Base-by-base conservation (phyloP, 2,797 vertebrate species). In the Ataeniobius toweri region DNA sequence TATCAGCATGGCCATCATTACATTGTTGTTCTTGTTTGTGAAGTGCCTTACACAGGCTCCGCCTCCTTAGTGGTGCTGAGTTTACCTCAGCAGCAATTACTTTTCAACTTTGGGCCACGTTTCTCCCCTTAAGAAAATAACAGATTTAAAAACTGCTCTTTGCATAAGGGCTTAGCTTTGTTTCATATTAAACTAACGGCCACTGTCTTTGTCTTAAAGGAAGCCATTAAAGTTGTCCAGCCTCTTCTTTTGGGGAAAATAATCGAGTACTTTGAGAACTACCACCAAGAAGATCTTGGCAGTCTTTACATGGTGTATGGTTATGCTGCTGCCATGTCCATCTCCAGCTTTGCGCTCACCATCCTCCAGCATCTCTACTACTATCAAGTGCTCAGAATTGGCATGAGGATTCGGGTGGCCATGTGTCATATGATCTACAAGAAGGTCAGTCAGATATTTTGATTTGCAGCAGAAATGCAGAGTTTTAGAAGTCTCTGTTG, bases 381-480 rank as follows among this genome's bases (percentile, higher is more conserved):
- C 82, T 98, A 97, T 71, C 92, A 96, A 0, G 96, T 97, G 4
- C 96, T 94, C 80, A 94, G 96, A 50, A 90, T 85, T 1, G 98
- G 97, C 86, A 99, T 99, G 98, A 97, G 93, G 94, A 93, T 97
- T 1, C 89, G 98, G 48, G 94, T 99, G 6, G 98, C 98, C 48
- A 93, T 98, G 94, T 98, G 98, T 77, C 97, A 98, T 85, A 96
- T 99, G 95, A 98, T 99, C 85, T 98, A 97, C 91, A 95, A 85
- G 59, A 99, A 99, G 97, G 98, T 98, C 75, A 89, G 95, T 67
- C 26, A 58, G 5, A 3, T 5, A 22, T 22, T 26, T 1, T 14
- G 68, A 13, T 46, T 44, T 12, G 3, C 16, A 51, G 44, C 31
- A 14, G 39, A 69, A 53, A 67, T 14, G 1, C 18, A 28, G 41